phyloP scores from a whole-genome alignment of 2,797 vertebrate species.

The Mormyrus hasselquistii region DNA sequence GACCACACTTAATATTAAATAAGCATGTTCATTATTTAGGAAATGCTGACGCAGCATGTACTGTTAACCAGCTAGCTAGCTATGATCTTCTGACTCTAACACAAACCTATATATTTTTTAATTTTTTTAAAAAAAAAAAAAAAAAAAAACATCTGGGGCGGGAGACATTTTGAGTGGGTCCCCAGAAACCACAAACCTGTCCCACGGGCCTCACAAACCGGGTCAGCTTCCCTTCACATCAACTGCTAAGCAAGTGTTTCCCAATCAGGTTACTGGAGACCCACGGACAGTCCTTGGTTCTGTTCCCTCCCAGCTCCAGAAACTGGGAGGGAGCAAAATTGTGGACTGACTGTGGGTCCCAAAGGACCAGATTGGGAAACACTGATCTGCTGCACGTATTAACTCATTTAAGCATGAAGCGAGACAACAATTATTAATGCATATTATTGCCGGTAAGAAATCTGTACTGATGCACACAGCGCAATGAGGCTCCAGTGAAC shows the following conservation, averaged over 20 bases:
- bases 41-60: not conserved
- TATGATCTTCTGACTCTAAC: not conserved
- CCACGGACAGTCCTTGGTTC: not conserved
- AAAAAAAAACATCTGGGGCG: not conserved
- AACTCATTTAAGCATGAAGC: not conserved
- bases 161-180: not conserved
- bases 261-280: not conserved
- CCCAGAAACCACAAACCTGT: not conserved
- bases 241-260: not conserved
- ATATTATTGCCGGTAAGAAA: not conserved
- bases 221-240: not conserved
- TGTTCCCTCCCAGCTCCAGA: not conserved
- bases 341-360: not conserved
- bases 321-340: not conserved
- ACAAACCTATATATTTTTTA: not conserved
- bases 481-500: not conserved
- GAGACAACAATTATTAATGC: not conserved
- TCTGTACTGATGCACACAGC: not conserved
- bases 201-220: not conserved
- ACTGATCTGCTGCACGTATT: not conserved
- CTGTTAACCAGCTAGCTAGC: not conserved
- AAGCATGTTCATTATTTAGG: not conserved
- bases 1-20: not conserved
- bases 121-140: too few relatives aligned
- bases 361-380: not conserved